Percentiles rank a stretch among this genome's conserved stretches.
phyloP scores from a whole-genome alignment of 2,888 invertebrate genomes.

The Dicycla oo region DNA sequence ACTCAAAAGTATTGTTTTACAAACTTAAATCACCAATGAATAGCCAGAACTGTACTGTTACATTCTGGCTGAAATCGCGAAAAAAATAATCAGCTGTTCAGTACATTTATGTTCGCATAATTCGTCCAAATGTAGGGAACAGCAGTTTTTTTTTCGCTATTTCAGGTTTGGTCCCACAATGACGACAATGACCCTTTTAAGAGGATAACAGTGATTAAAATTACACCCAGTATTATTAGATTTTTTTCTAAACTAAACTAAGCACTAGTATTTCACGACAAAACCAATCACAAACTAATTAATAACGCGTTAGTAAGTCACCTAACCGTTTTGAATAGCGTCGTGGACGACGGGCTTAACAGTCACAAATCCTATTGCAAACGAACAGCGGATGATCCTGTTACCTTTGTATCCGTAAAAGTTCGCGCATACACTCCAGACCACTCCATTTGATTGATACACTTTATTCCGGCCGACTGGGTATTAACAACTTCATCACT shows the following conservation, averaged over 20 bases:
- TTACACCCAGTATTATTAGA: too few relatives aligned
- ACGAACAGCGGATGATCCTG: slow-evolving; percentile 17
- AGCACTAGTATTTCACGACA: neutral
- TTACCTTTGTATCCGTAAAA: slow-evolving; percentile 38
- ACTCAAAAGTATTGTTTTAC: neutral
- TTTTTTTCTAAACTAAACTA: too few relatives aligned
- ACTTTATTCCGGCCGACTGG: slow-evolving; percentile 27
- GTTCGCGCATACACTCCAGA: slow-evolving; percentile 21
- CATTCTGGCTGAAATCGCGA: too few relatives aligned
- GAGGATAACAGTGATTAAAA: too few relatives aligned
- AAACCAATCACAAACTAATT: neutral
- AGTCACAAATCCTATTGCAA: slow-evolving; percentile 19
- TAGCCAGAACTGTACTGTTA: too few relatives aligned
- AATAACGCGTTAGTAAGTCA: neutral
- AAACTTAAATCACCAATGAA: neutral
- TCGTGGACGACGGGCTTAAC: neutral
- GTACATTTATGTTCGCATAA: too few relatives aligned
- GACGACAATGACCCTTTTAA: too few relatives aligned
- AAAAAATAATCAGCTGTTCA: too few relatives aligned
- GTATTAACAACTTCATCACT: slow-evolving; percentile 43
- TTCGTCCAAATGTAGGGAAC: too few relatives aligned
- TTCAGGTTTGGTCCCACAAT: too few relatives aligned
- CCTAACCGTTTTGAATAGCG: neutral
- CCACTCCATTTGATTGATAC: slow-evolving; percentile 49
- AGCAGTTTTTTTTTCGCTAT: too few relatives aligned